Conservation (phyloP, 92 coral and sea anemone genomes). For the Actinostola sp. region DNA sequence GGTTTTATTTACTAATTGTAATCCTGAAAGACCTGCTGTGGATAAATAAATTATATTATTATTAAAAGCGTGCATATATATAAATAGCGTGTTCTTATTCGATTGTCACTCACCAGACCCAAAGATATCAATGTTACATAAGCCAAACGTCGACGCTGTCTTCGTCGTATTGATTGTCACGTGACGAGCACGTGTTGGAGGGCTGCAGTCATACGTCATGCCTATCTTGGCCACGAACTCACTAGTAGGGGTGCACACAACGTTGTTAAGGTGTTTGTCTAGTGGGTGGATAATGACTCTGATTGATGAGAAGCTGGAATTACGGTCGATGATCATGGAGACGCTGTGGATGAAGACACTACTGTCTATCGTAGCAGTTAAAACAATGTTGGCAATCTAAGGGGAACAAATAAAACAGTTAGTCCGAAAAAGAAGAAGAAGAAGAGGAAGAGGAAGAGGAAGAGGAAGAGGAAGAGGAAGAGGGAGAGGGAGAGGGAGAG, state of each 20-base stretch:
- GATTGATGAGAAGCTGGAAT: not conserved
- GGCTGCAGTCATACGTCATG: constrained; percentile 19
- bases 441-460: too few relatives aligned
- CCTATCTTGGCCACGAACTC: constrained; percentile 9
- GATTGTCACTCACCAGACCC: constrained; percentile 17
- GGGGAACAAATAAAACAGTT: too few relatives aligned
- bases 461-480: too few relatives aligned
- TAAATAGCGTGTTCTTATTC: too few relatives aligned
- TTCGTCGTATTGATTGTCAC: not conserved
- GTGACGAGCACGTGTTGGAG: constrained; percentile 36
- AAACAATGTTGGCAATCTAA: too few relatives aligned
- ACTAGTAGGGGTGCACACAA: not conserved
- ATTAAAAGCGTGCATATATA: too few relatives aligned
- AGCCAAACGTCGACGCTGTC: not conserved
- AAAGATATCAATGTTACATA: constrained; percentile 23
- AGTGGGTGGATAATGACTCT: not conserved
- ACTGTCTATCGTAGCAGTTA: too few relatives aligned
- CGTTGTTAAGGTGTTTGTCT: not conserved
- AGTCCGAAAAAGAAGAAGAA: too few relatives aligned
- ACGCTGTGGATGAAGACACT: constrained; percentile 23
- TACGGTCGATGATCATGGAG: not conserved
- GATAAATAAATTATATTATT: too few relatives aligned
- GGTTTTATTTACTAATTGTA: too few relatives aligned
- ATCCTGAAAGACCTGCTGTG: too few relatives aligned
- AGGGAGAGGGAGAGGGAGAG: too few relatives aligned